These are phyloP conservation scores for Pristiophorus japonicus DNA, from an alignment of 2,113 vertebrate species.

Conservation along the genomic window DNA sequence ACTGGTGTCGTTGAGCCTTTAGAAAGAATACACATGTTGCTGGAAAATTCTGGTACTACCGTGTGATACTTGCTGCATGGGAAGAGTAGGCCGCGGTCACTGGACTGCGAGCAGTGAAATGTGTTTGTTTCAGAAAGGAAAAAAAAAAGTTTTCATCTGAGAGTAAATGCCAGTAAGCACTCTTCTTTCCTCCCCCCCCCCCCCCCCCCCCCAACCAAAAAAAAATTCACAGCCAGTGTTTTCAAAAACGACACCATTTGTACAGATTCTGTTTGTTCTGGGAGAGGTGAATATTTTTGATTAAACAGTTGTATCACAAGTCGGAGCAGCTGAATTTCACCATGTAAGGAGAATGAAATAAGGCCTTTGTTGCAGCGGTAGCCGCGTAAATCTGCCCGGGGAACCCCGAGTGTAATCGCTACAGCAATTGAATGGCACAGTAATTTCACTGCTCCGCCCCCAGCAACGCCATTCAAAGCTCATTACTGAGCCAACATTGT, in stretches of 20 bases:
- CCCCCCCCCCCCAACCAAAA: too few relatives aligned
- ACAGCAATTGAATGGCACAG: neutral
- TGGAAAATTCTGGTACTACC: neutral
- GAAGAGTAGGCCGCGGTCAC: neutral
- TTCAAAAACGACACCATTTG: neutral
- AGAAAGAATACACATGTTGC: neutral
- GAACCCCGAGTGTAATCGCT: neutral
- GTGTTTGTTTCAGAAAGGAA: neutral
- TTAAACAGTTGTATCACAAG: neutral
- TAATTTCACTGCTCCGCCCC: neutral
- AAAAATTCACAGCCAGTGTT: neutral
- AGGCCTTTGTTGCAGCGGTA: neutral
- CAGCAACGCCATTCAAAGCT: neutral
- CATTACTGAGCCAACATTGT: neutral
- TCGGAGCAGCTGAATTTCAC: neutral
- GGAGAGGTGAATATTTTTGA: neutral
- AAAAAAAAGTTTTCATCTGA: neutral
- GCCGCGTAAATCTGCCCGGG: neutral
- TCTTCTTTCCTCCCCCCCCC: too few relatives aligned
- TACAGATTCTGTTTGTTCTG: neutral
- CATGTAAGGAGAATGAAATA: neutral
- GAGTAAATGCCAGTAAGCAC: neutral
- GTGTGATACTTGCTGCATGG: neutral
- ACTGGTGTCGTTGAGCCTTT: neutral
- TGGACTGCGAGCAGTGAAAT: neutral